Conservation (phyloP, 2,797 vertebrate genomes). For the Sphaeramia orbicularis region DNA sequence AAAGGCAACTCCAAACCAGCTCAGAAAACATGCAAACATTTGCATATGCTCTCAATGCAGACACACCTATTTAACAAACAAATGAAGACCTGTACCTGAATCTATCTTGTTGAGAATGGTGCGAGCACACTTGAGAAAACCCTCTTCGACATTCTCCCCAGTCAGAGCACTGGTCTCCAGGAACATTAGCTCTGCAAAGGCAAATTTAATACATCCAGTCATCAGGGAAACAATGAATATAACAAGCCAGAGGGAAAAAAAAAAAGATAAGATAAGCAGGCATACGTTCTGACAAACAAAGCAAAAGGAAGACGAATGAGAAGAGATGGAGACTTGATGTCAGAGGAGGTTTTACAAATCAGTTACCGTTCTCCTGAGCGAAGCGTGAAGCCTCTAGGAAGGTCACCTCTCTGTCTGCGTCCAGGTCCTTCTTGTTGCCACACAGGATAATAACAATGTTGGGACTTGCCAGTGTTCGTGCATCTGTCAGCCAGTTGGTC, state of each 20-base stretch:
- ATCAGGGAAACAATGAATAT: not conserved
- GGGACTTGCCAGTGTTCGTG: constrained; percentile 93
- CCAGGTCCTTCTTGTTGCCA: constrained; percentile 96
- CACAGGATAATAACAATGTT: constrained; percentile 96
- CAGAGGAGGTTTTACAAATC: too few species aligned
- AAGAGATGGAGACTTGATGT: not conserved
- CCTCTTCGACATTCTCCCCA: constrained; percentile 94
- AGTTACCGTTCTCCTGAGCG: constrained; percentile 94
- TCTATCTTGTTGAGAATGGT: constrained; percentile 96
- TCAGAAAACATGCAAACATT: not conserved
- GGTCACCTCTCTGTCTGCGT: constrained; percentile 94
- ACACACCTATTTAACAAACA: constrained; percentile 24
- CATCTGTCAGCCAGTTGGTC: constrained; percentile 95
- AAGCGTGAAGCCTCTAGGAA: constrained; percentile 95
- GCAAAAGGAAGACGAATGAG: not conserved
- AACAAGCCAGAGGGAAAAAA: not conserved
- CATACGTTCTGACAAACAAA: not conserved
- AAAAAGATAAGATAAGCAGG: not conserved
- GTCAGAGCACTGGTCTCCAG: constrained; percentile 95
- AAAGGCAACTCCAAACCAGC: not conserved
- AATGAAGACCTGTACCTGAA: constrained; percentile 83
- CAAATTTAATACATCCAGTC: not conserved
- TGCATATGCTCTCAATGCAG: not conserved
- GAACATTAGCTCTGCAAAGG: constrained; percentile 90
- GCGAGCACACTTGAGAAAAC: constrained; percentile 94